Percentiles rank a stretch among this genome's conserved stretches.
These are phyloP conservation scores for Phylloscopus whistleri DNA, from an alignment of 2,113 vertebrate species.

Conservation along the genomic window DNA sequence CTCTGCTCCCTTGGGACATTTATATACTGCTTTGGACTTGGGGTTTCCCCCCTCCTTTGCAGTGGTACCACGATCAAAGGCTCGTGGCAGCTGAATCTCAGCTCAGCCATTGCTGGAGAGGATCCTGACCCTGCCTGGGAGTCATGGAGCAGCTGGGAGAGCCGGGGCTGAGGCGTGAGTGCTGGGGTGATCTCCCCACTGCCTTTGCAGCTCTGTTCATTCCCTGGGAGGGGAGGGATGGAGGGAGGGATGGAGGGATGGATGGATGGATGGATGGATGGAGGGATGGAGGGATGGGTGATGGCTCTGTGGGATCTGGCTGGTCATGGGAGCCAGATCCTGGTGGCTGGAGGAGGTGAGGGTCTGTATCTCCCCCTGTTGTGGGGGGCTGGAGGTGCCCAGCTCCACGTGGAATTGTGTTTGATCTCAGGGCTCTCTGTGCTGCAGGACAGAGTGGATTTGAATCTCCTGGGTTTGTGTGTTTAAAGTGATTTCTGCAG, in stretches of 20 bases:
- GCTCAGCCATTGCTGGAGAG: neutral
- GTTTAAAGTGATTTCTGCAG: neutral
- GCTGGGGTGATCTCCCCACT: accelerated
- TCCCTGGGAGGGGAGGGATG: neutral
- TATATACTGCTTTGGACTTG: neutral
- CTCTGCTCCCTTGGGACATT: neutral
- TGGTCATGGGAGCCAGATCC: neutral
- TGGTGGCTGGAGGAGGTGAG: neutral
- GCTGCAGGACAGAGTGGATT: neutral
- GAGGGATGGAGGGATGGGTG: neutral
- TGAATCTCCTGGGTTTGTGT: neutral
- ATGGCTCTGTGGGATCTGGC: neutral
- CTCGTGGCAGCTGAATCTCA: neutral
- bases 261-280: neutral
- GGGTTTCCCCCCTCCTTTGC: neutral
- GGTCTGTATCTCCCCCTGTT: neutral
- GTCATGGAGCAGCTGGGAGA: neutral
- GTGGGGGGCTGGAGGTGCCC: neutral
- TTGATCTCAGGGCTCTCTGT: neutral
- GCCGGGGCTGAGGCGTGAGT: neutral
- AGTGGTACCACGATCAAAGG: neutral
- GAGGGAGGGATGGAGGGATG: neutral
- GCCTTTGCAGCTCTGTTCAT: neutral
- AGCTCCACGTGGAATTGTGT: accelerated
- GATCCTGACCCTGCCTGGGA: neutral